Base-by-base conservation (phyloP, 2,888 invertebrate species). In the Drosophila limbata region DNA sequence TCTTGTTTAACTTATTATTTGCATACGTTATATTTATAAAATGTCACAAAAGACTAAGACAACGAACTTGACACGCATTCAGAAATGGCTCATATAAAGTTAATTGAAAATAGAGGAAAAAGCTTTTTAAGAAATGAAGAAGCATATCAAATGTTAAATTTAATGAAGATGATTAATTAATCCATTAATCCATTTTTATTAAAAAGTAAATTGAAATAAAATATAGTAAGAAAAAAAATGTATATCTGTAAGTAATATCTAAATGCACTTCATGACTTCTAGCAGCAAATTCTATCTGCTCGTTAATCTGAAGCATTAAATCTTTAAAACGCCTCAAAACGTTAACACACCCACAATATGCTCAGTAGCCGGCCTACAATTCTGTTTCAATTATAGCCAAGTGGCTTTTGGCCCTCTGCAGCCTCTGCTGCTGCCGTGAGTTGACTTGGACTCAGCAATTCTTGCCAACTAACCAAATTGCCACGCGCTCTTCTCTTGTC, bases 401-500 rank as follows among this genome's bases (percentile, higher is more conserved):
- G 19, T 73, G 39, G 33, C 19, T 50, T 45, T 45, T 13, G 37
- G n/a, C 72, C 63, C 55, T 31, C 42, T 25, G 44, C 10, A 13
- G n/a, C 40, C 10, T 8, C 44, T 15, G 8, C 2, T 15, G 8
- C 6, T 28, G 21, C 11, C n/a, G 25, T 53, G 19, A 47, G 28
- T 21, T 53, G 35, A 31, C 37, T 52, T 21, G 44, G 28, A 21
- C 28, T 48, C 15, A 44, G 17, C 47, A 21, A 44, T 71, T 80
- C 53, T 62, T 50, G 59, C 28, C 21, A 59, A 42, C 57, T 52
- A 35, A 40, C 57, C 39, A 60, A 62, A 64, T 82, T 64, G 68
- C 68, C 72, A 60, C 61, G 77, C 64, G 81, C 63, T 75, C 70
- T 42, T 48, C 42, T 33, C 67, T 61, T 31, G 33, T 37, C 37